A percentile compares a stretch with the other conserved stretches of the same genome.
Evolutionary conservation across 2,113 vertebrate species (phyloP).

Genomic region (Condylura cristata): DNA sequence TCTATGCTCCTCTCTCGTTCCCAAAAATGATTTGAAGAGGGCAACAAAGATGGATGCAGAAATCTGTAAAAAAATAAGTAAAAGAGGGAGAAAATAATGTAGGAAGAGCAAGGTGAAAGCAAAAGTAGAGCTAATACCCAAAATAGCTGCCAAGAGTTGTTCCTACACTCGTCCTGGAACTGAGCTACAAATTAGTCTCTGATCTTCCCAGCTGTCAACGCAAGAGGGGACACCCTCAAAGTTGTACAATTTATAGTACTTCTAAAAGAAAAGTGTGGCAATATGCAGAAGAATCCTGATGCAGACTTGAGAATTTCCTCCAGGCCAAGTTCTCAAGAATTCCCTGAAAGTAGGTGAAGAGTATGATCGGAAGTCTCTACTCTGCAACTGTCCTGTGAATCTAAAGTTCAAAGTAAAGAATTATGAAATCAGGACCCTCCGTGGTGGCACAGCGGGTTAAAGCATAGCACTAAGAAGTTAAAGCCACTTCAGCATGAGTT

Average conservation of each 20-base stretch:
- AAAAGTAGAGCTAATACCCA: not conserved
- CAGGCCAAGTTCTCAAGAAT: not conserved
- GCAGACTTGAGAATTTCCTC: not conserved
- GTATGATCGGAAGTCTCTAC: not conserved
- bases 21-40: slow-evolving; percentile 11
- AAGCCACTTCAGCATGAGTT: no score
- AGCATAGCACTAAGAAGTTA: no score
- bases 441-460: no score
- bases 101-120: not conserved
- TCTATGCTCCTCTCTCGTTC: not conserved
- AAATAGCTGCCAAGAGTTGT: not conserved
- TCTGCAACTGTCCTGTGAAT: not conserved
- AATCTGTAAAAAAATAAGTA: not conserved
- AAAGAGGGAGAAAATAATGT: not conserved
- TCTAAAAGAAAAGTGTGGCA: not conserved
- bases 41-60: not conserved
- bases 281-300: not conserved
- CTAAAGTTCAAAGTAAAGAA: not conserved
- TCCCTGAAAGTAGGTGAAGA: not conserved
- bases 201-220: not conserved
- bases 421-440: no score
- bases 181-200: not conserved
- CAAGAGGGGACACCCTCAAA: not conserved
- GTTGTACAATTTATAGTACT: not conserved
- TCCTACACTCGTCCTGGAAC: not conserved